These are phyloP conservation scores for Parotia lawesii DNA, from an alignment of 2,113 vertebrate genomes.

Conservation along the genomic window DNA sequence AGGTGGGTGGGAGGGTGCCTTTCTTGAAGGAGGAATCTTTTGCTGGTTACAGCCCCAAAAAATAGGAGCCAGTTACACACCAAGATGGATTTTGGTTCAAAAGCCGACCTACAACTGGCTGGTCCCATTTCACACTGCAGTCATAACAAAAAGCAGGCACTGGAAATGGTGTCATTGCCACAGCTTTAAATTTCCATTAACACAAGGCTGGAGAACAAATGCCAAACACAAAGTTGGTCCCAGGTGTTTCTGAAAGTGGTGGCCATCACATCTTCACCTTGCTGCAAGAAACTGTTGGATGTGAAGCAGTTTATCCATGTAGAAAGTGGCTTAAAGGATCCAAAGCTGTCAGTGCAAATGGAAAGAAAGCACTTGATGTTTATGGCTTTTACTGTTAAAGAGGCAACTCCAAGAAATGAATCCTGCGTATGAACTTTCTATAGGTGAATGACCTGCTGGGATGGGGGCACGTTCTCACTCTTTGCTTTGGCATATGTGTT, in stretches of 20 bases:
- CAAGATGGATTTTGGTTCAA: background rate
- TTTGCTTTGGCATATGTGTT: background rate
- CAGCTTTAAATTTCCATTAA: background rate
- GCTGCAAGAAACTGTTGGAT: background rate
- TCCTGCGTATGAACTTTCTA: background rate
- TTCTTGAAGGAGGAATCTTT: background rate
- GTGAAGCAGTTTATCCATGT: background rate
- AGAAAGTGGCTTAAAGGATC: background rate
- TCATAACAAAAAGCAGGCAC: background rate
- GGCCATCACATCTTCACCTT: rapidly evolving
- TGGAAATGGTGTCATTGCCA: rapidly evolving
- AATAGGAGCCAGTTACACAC: background rate
- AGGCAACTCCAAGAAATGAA: background rate
- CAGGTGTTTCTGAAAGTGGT: background rate
- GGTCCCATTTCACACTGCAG: background rate
- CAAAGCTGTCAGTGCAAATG: background rate
- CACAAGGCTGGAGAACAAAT: background rate
- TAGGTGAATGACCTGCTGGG: rapidly evolving
- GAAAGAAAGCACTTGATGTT: rapidly evolving
- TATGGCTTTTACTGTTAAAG: background rate
- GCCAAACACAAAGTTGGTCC: rapidly evolving
- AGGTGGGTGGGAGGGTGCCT: background rate
- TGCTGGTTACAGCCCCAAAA: background rate
- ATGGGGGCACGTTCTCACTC: background rate
- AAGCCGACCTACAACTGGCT: background rate